A percentile compares a stretch with the other conserved stretches of the same genome.
Conservation (phyloP, 2,888 invertebrate species). For the Dicycla oo region DNA sequence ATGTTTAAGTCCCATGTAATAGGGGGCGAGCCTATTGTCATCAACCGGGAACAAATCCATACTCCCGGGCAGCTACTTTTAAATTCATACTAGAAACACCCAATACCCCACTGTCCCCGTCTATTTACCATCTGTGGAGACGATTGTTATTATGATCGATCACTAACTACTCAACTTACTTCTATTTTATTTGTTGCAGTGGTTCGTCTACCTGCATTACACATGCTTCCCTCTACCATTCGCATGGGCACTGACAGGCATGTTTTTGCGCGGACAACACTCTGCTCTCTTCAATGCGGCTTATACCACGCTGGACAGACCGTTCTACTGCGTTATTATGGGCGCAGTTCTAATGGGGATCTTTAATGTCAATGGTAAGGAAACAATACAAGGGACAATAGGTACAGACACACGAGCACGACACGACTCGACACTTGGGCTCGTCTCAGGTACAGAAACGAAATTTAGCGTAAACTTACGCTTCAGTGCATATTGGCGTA, state of each 20-base stretch:
- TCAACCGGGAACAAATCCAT: no score
- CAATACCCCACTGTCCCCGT: neutral
- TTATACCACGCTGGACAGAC: constrained; percentile 50
- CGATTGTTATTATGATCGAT: neutral
- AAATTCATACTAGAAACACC: no score
- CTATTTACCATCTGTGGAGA: no score
- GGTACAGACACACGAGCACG: no score
- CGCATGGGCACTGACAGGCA: constrained; percentile 45
- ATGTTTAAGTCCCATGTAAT: no score
- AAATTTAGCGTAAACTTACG: neutral
- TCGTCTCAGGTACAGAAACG: neutral
- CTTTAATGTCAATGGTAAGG: constrained; percentile 55
- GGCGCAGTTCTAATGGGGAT: constrained; percentile 44
- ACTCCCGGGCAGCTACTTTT: no score
- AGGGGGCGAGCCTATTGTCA: no score
- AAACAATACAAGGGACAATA: neutral
- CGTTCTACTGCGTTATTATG: constrained; percentile 46
- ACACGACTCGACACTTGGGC: neutral
- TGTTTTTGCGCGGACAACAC: constrained; percentile 16
- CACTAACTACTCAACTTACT: neutral
- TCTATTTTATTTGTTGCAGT: constrained; percentile 49
- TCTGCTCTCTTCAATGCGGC: constrained; percentile 44
- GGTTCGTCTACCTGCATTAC: constrained; percentile 54
- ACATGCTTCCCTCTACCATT: constrained; percentile 26
- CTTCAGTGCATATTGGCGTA: neutral